A percentile compares a stretch with the other conserved stretches of the same genome.
Conservation (phyloP, 35 echinoderm and acorn worm genomes). For the Anneissia japonica region DNA sequence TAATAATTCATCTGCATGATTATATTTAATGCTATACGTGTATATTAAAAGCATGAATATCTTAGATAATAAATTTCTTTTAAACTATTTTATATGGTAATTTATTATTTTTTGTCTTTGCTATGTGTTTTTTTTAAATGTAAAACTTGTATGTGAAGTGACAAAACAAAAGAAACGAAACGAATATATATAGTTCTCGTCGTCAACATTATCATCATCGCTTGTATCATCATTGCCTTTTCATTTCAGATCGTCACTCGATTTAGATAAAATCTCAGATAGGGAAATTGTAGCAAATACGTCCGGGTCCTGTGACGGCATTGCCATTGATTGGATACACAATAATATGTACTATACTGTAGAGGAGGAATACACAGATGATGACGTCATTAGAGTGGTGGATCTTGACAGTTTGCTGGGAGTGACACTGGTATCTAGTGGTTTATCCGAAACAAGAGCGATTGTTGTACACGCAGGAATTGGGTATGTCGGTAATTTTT, state of each 20-base stretch:
- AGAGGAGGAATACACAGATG: background rate
- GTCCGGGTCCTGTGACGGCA: background rate
- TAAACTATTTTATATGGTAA: too few relatives aligned
- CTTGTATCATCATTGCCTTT: background rate
- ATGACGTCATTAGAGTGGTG: background rate
- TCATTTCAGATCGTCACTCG: background rate
- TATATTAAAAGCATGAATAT: too few relatives aligned
- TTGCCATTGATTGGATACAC: slow-evolving; percentile 8
- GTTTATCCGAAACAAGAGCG: background rate
- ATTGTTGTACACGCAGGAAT: background rate
- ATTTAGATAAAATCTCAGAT: background rate
- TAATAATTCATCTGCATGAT: too few relatives aligned
- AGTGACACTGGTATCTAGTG: background rate
- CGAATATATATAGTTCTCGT: too few relatives aligned
- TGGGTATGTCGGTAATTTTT: slow-evolving; percentile 8
- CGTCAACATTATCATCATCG: too few relatives aligned
- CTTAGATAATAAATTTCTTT: too few relatives aligned
- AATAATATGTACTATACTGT: slow-evolving; percentile 9
- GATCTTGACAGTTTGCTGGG: background rate
- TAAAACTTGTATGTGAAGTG: too few relatives aligned
- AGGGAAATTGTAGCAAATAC: background rate
- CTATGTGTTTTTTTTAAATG: too few relatives aligned
- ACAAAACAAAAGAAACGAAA: too few relatives aligned
- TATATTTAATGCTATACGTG: too few relatives aligned
- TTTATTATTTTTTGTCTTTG: too few relatives aligned